Base-by-base conservation (phyloP, 2,888 invertebrate species). In the Pristionchus fissidentatus region DNA sequence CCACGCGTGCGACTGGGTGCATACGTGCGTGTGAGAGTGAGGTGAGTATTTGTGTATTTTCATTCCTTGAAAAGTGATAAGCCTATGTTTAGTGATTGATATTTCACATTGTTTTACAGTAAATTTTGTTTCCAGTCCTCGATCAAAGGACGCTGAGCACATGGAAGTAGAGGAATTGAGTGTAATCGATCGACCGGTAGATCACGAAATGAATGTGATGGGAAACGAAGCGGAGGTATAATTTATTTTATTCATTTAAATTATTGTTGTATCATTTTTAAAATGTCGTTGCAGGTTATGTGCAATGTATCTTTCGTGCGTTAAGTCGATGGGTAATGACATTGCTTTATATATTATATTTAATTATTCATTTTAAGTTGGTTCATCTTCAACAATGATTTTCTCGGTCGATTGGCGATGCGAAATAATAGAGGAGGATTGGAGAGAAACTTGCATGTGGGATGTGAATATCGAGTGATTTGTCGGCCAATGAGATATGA, bases 321-420 rank as follows among this genome's bases (percentile, higher is more conserved):
- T 22, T 4, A 7, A 55, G 55, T 22, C 3, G n/a, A 55, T 13
- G 55, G 55, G 55, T 55, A 22, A 55, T 15, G 4, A n/a, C 4
- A 4, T 55, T n/a, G n/a, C 55, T 55, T 55, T 55, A 15, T n/a
- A 10, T 15, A 46, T 46, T 46, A 46, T 46, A 15, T 15, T 10
- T 46, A 46, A 46, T 15, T 10, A 46, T 46, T 46, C 15, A 46
- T 10, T 46, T 15, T 46, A 15, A 55, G 55, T n/a, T 55, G 55
- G 55, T 55, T 22, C 22, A 13, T 55, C 55, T 55, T 55, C 55
- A 19, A 55, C 55, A 55, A 55, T 55, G 10, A 15, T 7, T 55
- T 22, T 55, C 55, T 55, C 55, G 55, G 55, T 55, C 55, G 55
- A 55, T 55, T 55, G 55, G 55, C 55, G n/a, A 55, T 55, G 55